Percentiles rank a stretch among this genome's conserved stretches.
phyloP scores from a whole-genome alignment of 23 tunicate species.

The Pegea sp. region DNA sequence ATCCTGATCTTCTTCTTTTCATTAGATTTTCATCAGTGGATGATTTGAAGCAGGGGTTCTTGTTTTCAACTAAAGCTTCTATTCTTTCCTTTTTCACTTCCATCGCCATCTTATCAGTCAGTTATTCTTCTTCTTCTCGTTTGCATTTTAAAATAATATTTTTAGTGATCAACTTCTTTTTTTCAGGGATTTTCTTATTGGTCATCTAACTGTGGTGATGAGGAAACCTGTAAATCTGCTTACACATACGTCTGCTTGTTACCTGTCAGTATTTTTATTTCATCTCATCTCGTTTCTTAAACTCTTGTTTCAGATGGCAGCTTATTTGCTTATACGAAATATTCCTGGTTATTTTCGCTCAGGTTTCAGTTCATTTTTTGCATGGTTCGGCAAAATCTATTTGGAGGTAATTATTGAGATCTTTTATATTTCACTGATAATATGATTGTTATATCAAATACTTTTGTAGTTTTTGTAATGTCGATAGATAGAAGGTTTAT shows the following conservation, averaged over 20 bases:
- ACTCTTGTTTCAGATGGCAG: conserved; percentile 19
- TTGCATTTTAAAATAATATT: too few species aligned
- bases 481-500: too few species aligned
- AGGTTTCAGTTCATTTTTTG: conserved; percentile 59
- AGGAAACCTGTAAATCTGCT: conserved; percentile 18
- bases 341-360: conserved; percentile 66
- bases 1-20: not conserved
- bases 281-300: not conserved
- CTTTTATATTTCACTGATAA: not conserved
- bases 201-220: conserved; percentile 44
- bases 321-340: conserved; percentile 52
- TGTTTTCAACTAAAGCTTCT: conserved; percentile 32
- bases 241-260: conserved; percentile 43
- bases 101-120: conserved; percentile 22
- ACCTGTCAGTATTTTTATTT: conserved; percentile 17
- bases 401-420: conserved; percentile 54
- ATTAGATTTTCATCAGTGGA: conserved; percentile 30
- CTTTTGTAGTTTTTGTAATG: too few species aligned
- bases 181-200: conserved; percentile 19
- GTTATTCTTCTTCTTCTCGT: too few species aligned
- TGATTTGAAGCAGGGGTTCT: conserved; percentile 78
- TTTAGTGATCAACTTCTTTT: too few species aligned
- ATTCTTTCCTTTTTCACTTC: conserved; percentile 25
- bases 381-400: conserved; percentile 79
- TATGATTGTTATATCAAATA: not conserved